Conservation (phyloP, 1,140 invertebrate species). For the Battus philenor region DNA sequence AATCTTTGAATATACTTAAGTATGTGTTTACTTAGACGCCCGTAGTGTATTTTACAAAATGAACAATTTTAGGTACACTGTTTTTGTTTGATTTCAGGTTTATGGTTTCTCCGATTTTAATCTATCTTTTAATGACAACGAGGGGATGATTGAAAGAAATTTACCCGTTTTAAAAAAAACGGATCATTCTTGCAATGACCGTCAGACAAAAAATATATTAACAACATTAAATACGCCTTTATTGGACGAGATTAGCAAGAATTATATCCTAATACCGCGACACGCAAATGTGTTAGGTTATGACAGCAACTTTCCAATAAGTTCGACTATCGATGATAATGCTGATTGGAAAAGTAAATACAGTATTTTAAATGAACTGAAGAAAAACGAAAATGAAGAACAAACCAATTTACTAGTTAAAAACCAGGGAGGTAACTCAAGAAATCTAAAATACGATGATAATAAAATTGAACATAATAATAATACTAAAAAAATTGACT, state of each 20-base stretch:
- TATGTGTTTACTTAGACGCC: no score
- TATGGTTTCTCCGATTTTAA: neutral
- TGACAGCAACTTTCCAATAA: constrained; percentile 15
- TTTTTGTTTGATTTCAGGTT: neutral
- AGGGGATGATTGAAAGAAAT: neutral
- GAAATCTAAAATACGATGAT: neutral
- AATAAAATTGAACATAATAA: neutral
- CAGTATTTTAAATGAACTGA: constrained; percentile 55
- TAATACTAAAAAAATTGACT: neutral
- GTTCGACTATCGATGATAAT: constrained; percentile 25
- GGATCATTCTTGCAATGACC: neutral
- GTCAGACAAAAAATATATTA: neutral
- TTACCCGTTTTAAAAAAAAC: neutral
- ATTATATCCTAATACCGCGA: constrained; percentile 65
- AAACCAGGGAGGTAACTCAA: no score
- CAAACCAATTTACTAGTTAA: constrained; percentile 1
- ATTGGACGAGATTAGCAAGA: constrained; percentile 58
- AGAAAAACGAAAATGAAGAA: constrained; percentile 45
- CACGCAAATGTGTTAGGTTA: constrained; percentile 12
- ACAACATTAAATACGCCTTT: constrained; percentile 25
- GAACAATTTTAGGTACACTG: no score
- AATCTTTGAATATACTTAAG: no score
- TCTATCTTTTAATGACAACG: neutral
- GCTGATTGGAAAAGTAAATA: constrained; percentile 64
- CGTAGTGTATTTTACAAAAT: no score